Percentiles rank a stretch among this genome's conserved stretches.
Evolutionary conservation across 2,113 vertebrate genomes (phyloP).

Genomic region (Callipepla californica): DNA sequence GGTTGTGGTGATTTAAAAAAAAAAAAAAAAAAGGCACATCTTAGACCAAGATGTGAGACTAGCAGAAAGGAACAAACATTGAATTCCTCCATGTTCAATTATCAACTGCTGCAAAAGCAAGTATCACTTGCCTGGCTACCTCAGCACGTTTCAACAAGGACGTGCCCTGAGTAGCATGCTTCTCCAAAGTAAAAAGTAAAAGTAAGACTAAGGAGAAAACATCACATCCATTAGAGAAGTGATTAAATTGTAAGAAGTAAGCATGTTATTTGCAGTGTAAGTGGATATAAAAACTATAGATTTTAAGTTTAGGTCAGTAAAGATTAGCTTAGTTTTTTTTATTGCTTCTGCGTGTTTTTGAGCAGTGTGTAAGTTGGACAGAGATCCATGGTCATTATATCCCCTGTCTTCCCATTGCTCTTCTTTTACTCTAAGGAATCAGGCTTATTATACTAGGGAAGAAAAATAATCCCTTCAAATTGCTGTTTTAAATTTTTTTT

Average conservation of each 20-base stretch:
- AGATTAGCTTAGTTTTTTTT: neutral
- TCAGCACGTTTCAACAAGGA: neutral
- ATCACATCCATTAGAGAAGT: neutral
- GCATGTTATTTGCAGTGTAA: neutral
- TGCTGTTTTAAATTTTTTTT: neutral
- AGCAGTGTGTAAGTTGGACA: neutral
- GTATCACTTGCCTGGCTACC: accelerated
- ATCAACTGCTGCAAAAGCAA: neutral
- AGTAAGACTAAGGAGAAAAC: neutral
- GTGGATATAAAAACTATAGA: neutral
- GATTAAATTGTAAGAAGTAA: neutral
- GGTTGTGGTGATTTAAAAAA: neutral
- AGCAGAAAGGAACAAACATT: neutral
- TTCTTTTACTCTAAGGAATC: neutral
- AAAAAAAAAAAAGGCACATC: neutral
- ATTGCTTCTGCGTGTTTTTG: neutral
- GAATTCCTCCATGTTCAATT: neutral
- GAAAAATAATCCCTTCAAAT: neutral
- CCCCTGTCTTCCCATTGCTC: neutral
- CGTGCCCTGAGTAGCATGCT: neutral
- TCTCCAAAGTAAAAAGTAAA: neutral
- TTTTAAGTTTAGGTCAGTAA: neutral
- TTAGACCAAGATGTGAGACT: neutral
- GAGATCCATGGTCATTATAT: neutral
- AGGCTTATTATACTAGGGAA: neutral